Evolutionary conservation across 1,140 invertebrate species (phyloP), one percentile per base, ranked within the genome.

Genomic region (Cotesia vestalis): DNA sequence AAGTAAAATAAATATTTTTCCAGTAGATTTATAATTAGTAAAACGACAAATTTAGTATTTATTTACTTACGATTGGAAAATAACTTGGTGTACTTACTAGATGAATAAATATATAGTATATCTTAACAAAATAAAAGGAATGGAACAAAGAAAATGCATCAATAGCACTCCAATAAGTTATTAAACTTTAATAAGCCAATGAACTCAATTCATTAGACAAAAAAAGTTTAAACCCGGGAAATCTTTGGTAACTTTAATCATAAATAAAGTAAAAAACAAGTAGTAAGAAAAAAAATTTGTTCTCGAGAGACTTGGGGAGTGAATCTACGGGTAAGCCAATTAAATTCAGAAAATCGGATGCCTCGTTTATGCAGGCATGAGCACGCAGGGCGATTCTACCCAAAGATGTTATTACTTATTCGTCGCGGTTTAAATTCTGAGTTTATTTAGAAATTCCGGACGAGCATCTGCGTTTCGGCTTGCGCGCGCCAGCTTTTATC

Each of bases 381-480:
- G 75, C 46, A 66, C 63, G 63, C 38, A 40, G 63, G 46, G 63
- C 14, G 63, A 71, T 61, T 55, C 69, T 71, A 63, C 51, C 20
- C 17, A 71, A 35, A 53, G 62, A 78, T 77, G 79, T 81, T 84
- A 84, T 84, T 84, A 83, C 84, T 84, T 84, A 84, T 84, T 85
- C 83, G 79, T 80, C 68, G 74, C 75, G 78, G 77, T 78, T 81
- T 78, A 77, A 77, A 72, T 72, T 76, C 75, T 70, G 74, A 83
- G 78, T 85, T 71, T 86, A 84, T 86, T 86, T 85, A 84, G 81
- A 85, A 82, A 84, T 84, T 85, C 83, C 75, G 76, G 79, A 52
- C 73, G 78, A 81, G 78, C 83, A 84, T 83, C 83, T 85, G 84
- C 75, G 77, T 78, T 27, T 80, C 80, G 77, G 71, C 77, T 59